A percentile compares a stretch with the other conserved stretches of the same genome.
Conservation (phyloP, 37 sponge, comb jelly and placozoan species). For the Trichoplax adhaerens region DNA sequence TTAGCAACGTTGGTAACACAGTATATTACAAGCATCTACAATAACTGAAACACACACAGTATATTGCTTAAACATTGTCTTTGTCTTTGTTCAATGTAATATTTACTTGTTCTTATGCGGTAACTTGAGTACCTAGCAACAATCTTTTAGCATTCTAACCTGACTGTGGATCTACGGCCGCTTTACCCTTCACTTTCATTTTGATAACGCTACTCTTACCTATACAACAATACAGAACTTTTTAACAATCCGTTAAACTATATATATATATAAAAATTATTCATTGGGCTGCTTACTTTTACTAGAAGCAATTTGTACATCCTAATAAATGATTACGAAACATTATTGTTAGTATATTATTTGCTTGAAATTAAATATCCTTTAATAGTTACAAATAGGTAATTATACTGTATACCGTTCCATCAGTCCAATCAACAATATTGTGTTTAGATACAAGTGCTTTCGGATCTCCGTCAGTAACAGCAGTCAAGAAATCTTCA, state of each 20-base stretch:
- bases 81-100: slow-evolving; percentile 6
- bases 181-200: slow-evolving; percentile 71
- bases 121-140: background rate
- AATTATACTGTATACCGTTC: no score
- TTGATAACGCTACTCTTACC: slow-evolving; percentile 8
- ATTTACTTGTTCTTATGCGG: background rate
- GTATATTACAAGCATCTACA: background rate
- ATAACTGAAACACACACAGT: background rate
- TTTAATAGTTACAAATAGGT: no score
- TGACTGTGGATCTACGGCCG: slow-evolving; percentile 77
- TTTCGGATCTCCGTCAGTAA: slow-evolving; percentile 31
- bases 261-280: no score
- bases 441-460: slow-evolving; percentile 37
- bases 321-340: no score
- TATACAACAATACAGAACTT: no score
- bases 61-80: background rate
- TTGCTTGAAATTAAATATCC: no score
- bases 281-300: no score
- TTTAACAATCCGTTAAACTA: no score
- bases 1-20: background rate
- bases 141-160: slow-evolving; percentile 11
- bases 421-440: slow-evolving; percentile 45
- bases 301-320: no score
- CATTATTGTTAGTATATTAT: no score
- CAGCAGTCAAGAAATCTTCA: slow-evolving; percentile 44